Conservation (phyloP, 2,888 invertebrate genomes). For the Cantharis flavilabris region DNA sequence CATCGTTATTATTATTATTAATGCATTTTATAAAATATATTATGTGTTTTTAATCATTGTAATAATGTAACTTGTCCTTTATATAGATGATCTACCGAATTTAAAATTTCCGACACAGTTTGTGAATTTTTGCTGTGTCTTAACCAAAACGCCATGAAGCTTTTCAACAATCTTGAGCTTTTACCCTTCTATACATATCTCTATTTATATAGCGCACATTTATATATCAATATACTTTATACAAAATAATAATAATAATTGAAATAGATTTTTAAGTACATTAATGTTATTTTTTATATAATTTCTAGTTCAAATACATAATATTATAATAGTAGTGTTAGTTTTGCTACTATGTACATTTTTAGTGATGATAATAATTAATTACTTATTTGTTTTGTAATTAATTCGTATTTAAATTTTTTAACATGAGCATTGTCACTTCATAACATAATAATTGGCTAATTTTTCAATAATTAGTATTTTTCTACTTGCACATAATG, state of each 20-base stretch:
- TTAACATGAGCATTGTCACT: conserved; percentile 12
- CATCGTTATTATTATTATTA: conserved; percentile 10
- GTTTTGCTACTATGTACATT: not conserved
- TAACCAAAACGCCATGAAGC: conserved; percentile 6
- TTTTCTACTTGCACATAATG: conserved; percentile 57
- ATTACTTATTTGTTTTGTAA: not conserved
- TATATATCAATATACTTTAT: not conserved
- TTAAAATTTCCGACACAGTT: conserved; percentile 8
- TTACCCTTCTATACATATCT: conserved; percentile 33
- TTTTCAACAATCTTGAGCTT: conserved; percentile 16
- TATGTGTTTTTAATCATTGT: conserved; percentile 49
- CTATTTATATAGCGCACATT: conserved; percentile 31
- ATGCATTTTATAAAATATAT: conserved; percentile 40
- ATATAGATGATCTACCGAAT: conserved; percentile 40
- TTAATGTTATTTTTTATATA: not conserved
- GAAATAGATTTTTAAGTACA: not conserved
- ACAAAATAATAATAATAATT: conserved; percentile 14
- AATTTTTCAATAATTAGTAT: conserved; percentile 50
- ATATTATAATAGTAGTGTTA: not conserved
- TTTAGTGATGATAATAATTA: not conserved
- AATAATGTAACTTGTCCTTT: conserved; percentile 44
- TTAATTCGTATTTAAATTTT: not conserved
- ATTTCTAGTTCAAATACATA: not conserved
- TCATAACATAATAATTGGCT: conserved; percentile 30
- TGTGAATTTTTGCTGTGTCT: not conserved